Conservation (phyloP, 2,113 vertebrate genomes). For the Zootoca vivipara region DNA sequence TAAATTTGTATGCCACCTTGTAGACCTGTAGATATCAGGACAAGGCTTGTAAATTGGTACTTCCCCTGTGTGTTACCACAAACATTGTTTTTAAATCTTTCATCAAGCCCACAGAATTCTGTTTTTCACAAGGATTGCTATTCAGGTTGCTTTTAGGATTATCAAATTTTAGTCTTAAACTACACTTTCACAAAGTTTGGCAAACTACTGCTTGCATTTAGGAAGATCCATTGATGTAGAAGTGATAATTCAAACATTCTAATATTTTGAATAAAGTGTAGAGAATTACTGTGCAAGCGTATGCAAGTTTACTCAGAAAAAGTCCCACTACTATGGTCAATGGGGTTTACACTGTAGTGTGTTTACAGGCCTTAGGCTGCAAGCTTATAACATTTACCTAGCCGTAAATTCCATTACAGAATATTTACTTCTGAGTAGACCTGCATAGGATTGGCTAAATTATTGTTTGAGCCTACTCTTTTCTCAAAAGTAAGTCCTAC, state of each 20-base stretch:
- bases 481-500: too few relatives aligned
- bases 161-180: not conserved
- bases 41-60: too few relatives aligned
- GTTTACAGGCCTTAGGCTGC: not conserved
- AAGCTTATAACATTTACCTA: not conserved
- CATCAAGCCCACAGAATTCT: not conserved
- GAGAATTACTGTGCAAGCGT: not conserved
- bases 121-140: not conserved
- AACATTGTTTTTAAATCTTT: not conserved
- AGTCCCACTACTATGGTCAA: not conserved
- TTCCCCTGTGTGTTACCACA: not conserved
- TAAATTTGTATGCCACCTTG: too few relatives aligned
- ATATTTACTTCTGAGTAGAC: not conserved
- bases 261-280: not conserved
- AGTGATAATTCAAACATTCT: not conserved
- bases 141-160: not conserved
- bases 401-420: not conserved
- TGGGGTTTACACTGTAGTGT: not conserved
- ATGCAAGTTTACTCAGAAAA: not conserved
- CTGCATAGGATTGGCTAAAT: not conserved
- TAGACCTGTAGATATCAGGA: too few relatives aligned
- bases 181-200: not conserved
- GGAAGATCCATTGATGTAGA: not conserved
- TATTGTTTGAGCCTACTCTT: not conserved
- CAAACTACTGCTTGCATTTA: not conserved